phyloP scores from a whole-genome alignment of 2,888 invertebrate species.

The Eutolmus rufibarbis region DNA sequence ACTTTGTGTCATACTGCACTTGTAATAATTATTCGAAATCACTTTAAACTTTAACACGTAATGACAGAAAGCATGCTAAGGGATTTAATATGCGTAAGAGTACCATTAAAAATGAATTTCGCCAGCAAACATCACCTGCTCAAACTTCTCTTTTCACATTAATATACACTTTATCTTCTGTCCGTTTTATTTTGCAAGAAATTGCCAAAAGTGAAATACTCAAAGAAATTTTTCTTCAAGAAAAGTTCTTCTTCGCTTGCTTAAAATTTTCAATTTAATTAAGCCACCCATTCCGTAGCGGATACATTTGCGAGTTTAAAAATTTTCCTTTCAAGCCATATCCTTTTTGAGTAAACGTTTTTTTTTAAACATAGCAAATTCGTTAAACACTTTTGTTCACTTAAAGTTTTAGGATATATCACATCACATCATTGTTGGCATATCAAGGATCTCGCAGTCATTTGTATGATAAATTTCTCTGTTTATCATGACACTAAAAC shows the following conservation, averaged over 20 bases:
- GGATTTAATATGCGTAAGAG: not conserved
- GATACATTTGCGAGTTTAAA: not conserved
- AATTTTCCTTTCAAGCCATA: not conserved
- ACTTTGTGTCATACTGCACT: no score
- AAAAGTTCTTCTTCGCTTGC: not conserved
- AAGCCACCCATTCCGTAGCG: not conserved
- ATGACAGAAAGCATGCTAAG: not conserved
- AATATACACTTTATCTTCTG: not conserved
- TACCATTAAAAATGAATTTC: not conserved
- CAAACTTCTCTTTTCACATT: not conserved
- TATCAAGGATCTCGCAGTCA: not conserved
- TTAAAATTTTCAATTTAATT: not conserved
- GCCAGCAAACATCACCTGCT: not conserved
- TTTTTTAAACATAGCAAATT: not conserved
- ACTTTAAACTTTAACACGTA: not conserved
- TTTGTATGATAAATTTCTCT: not conserved
- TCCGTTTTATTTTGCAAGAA: not conserved
- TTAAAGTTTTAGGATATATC: not conserved
- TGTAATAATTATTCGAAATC: not conserved
- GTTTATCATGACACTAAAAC: no score
- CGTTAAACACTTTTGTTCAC: not conserved
- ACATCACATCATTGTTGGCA: not conserved
- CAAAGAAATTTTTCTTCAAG: not conserved
- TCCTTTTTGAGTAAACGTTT: not conserved
- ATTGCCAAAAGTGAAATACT: not conserved